phyloP scores from a whole-genome alignment of 1,140 invertebrate species.

The Cyphomyrmex costatus region DNA sequence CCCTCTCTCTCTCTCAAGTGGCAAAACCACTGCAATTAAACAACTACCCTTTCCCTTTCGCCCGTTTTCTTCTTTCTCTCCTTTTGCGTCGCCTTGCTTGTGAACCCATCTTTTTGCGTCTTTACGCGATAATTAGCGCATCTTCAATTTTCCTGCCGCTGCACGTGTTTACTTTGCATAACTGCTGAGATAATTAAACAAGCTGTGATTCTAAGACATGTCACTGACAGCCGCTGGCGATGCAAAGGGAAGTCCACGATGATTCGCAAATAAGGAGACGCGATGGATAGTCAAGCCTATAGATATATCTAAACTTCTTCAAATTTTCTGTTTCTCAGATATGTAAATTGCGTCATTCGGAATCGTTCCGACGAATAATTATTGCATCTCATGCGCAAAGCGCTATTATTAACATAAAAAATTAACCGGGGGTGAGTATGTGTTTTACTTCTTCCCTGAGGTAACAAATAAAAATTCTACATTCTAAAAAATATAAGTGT shows the following conservation, averaged over 20 bases:
- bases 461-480: constrained; percentile 31
- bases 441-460: too few relatives aligned
- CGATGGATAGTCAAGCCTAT: constrained; percentile 20
- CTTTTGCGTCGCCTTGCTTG: not conserved
- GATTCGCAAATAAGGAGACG: not conserved
- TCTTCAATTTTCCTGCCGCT: constrained; percentile 75
- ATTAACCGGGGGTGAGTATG: not conserved
- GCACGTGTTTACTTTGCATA: constrained; percentile 77
- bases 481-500: not conserved
- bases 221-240: constrained; percentile 52
- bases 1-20: too few relatives aligned
- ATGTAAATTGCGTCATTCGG: constrained; percentile 64
- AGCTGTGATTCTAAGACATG: constrained; percentile 66
- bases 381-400: constrained; percentile 26
- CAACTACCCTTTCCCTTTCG: constrained; percentile 50
- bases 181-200: constrained; percentile 78
- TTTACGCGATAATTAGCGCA: constrained; percentile 77
- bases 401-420: not conserved
- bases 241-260: constrained; percentile 1
- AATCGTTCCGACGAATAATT: constrained; percentile 60
- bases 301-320: not conserved
- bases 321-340: constrained; percentile 49
- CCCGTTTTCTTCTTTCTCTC: not conserved
- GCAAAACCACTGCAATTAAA: constrained; percentile 75
- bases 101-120: constrained; percentile 52